phyloP scores from a whole-genome alignment of 2,888 invertebrate genomes.

The Trichogramma evanescens region DNA sequence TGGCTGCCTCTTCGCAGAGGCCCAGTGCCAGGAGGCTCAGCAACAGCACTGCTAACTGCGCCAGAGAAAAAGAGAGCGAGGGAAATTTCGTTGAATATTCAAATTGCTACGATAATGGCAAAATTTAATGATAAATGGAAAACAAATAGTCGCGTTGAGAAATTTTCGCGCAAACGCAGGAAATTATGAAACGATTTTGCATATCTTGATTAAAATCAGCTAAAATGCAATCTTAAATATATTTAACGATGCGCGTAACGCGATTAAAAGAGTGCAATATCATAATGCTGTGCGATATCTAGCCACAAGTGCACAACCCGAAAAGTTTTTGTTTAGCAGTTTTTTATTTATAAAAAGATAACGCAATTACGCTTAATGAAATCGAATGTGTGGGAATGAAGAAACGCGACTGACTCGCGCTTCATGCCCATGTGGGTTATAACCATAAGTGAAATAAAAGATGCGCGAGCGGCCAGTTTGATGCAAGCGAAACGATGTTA shows the following conservation, averaged over 20 bases:
- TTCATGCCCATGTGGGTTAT: slow-evolving; percentile 2
- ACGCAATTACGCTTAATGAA: no score
- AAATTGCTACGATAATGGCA: neutral
- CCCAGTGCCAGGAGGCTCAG: slow-evolving; percentile 36
- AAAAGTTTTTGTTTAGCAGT: no score
- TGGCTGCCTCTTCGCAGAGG: slow-evolving; percentile 27
- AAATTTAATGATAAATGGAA: no score
- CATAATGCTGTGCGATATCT: no score
- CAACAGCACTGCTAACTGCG: slow-evolving; percentile 30
- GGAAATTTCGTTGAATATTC: neutral
- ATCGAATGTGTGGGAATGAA: no score
- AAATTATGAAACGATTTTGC: neutral
- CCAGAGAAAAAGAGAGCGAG: neutral
- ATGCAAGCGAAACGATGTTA: slow-evolving; percentile 6
- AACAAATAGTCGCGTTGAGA: neutral
- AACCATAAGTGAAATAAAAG: neutral
- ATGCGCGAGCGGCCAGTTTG: neutral
- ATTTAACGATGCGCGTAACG: no score
- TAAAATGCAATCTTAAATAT: no score
- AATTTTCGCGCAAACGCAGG: neutral
- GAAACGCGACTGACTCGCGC: neutral
- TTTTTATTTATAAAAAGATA: no score
- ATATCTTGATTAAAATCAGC: neutral
- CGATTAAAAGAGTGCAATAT: no score
- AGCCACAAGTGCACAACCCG: no score